Evolutionary conservation across 1,140 invertebrate species (phyloP).

Genomic region (Paraescarpia echinospica): DNA sequence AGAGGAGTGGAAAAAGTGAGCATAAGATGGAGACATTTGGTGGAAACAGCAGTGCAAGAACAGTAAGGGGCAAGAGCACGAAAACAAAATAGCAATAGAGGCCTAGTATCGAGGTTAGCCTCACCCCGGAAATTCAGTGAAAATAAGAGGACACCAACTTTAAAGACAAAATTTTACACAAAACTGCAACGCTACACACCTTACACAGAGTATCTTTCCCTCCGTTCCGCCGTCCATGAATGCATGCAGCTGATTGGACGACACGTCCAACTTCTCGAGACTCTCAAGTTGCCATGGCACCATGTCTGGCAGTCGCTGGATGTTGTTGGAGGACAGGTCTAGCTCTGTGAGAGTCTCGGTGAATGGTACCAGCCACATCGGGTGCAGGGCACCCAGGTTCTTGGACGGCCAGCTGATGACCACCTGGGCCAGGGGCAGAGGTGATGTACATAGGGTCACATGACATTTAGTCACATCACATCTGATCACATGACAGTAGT

Average conservation of each 20-base stretch:
- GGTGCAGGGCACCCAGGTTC: background rate
- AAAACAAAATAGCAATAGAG: too few relatives aligned
- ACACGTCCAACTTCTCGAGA: slow-evolving; percentile 20
- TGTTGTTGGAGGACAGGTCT: slow-evolving; percentile 16
- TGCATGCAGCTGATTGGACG: slow-evolving; percentile 14
- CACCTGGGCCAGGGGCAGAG: slow-evolving; percentile 1
- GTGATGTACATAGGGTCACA: too few relatives aligned
- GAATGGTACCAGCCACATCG: slow-evolving; percentile 7
- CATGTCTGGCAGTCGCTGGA: slow-evolving; percentile 18
- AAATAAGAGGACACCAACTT: too few relatives aligned
- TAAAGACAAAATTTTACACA: background rate
- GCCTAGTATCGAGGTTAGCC: too few relatives aligned
- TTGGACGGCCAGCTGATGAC: background rate
- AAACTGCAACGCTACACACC: background rate
- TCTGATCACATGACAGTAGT: too few relatives aligned
- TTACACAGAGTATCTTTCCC: background rate
- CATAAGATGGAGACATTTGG: too few relatives aligned
- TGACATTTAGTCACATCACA: too few relatives aligned
- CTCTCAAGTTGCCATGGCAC: slow-evolving; percentile 24
- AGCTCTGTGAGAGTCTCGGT: background rate
- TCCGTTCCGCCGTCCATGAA: background rate
- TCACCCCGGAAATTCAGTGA: too few relatives aligned
- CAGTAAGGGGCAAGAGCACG: too few relatives aligned
- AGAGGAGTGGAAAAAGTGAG: too few relatives aligned
- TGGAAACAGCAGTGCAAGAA: too few relatives aligned